Evolutionary conservation across 2,113 vertebrate genomes (phyloP).

Genomic region (Triplophysa tibetana): DNA sequence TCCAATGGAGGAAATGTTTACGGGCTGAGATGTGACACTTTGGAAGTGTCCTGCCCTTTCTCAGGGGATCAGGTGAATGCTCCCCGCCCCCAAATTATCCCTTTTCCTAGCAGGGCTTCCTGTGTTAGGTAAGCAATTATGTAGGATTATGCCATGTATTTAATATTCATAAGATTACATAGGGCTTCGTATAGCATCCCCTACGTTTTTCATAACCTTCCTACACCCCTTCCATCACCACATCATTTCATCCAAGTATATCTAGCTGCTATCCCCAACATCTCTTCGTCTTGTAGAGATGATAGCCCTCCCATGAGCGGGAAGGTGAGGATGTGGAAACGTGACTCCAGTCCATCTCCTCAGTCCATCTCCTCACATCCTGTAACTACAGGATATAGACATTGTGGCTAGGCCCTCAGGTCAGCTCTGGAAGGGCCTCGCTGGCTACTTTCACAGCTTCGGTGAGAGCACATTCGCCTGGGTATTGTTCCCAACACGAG

Average conservation of each 20-base stretch:
- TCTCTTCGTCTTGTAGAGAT: slow-evolving; percentile 13
- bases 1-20: slow-evolving; percentile 74
- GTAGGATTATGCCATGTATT: too few species aligned
- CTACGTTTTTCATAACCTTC: too few species aligned
- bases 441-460: slow-evolving; percentile 63
- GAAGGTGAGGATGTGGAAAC: slow-evolving; percentile 67
- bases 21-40: slow-evolving; percentile 64
- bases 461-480: slow-evolving; percentile 55
- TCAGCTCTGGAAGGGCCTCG: slow-evolving; percentile 46
- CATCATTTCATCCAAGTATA: slow-evolving; percentile 42
- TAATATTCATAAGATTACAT: too few species aligned
- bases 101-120: slow-evolving; percentile 41
- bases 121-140: slow-evolving; percentile 50
- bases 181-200: too few species aligned
- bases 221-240: not conserved
- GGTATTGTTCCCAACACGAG: slow-evolving; percentile 66
- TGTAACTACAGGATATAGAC: slow-evolving; percentile 75
- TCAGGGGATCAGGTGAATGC: slow-evolving; percentile 72
- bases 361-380: slow-evolving; percentile 69
- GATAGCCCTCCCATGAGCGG: slow-evolving; percentile 1
- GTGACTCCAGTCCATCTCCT: slow-evolving; percentile 71
- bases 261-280: slow-evolving; percentile 29
- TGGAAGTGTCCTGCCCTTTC: slow-evolving; percentile 75
- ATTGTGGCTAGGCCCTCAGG: slow-evolving; percentile 63
- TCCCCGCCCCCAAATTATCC: slow-evolving; percentile 54